Base-by-base conservation (phyloP, 1,140 invertebrate genomes). In the Wasmannia auropunctata region DNA sequence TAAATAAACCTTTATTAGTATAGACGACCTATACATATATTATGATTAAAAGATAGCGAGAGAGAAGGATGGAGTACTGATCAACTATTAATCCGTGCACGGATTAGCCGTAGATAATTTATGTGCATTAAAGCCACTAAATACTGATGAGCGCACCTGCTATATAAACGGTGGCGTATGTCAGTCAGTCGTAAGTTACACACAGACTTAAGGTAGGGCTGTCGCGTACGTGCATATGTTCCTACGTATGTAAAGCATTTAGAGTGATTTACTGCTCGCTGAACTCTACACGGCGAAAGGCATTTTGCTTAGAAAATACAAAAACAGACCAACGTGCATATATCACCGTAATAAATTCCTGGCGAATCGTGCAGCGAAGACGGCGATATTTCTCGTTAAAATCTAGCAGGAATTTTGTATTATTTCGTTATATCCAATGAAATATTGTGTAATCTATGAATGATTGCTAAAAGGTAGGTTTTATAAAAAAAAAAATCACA, bases 121-220 rank as follows among this genome's bases (percentile, higher is more conserved):
- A 81, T 79, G 63, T 85, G 46, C 77, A 49, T 90, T 86, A 86
- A 89, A 80, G 70, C 72, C 77, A 89, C 77, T 89, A 89, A 88
- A 89, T 86, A 77, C 76, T 49, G 85, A 88, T 90, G 72, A 76
- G 75, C 88, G 22, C 54, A 77, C 60, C 10, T 49, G 34, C 46
- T 37, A 58, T 86, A 75, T 69, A 76, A 87, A 79, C 65, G 56
- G 10, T 56, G 60, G 58, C 25, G 69, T 65, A 49, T 80, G 88
- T 89, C 87, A 80, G 31, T 77, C 60, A 87, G 67, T 88, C 87
- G 75, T 76, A 88, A 88, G 70, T 76, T 31, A 62, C 54, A 43
- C 37, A 51, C 11, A 74, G 67, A 87, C 67, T 88, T 88, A 74
- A 80, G 58, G 69, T 8, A 62, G 67, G 43, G 14, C 14, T 6